A percentile compares a stretch with the other conserved stretches of the same genome.
Evolutionary conservation across 2,888 invertebrate genomes (phyloP).

Genomic region (Sminthurinus aureus): DNA sequence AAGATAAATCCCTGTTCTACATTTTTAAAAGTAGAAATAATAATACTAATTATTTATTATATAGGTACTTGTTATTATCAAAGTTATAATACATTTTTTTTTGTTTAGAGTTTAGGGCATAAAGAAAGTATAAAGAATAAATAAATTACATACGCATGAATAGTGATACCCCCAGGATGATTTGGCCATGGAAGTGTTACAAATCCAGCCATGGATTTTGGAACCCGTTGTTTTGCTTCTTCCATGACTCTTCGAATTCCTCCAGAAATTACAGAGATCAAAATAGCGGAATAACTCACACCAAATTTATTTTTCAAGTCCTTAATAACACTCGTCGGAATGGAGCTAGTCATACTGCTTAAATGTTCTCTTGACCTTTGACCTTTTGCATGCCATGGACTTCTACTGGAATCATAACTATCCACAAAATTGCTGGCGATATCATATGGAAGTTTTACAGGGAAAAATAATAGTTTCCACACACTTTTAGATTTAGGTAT

Average conservation of each 20-base stretch:
- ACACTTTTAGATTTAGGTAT: background rate
- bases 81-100: too few relatives aligned
- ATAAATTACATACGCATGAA: too few relatives aligned
- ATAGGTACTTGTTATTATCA: too few relatives aligned
- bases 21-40: too few relatives aligned
- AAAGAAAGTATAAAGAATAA: too few relatives aligned
- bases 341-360: background rate
- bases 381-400: background rate
- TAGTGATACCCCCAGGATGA: background rate
- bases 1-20: too few relatives aligned
- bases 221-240: slow-evolving; percentile 5
- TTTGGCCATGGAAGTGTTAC: background rate
- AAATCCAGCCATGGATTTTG: background rate
- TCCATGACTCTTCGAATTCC: slow-evolving; percentile 8
- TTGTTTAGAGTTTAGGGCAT: too few relatives aligned
- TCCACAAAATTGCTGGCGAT: slow-evolving; percentile 13
- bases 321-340: background rate
- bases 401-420: background rate
- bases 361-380: background rate
- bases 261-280: background rate
- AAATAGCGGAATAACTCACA: background rate
- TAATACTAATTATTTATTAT: too few relatives aligned
- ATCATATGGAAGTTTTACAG: background rate
- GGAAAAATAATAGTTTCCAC: background rate
- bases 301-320: slow-evolving; percentile 4